Evolutionary conservation across 2,113 vertebrate genomes (phyloP).

Genomic region (Labrus mixtus): DNA sequence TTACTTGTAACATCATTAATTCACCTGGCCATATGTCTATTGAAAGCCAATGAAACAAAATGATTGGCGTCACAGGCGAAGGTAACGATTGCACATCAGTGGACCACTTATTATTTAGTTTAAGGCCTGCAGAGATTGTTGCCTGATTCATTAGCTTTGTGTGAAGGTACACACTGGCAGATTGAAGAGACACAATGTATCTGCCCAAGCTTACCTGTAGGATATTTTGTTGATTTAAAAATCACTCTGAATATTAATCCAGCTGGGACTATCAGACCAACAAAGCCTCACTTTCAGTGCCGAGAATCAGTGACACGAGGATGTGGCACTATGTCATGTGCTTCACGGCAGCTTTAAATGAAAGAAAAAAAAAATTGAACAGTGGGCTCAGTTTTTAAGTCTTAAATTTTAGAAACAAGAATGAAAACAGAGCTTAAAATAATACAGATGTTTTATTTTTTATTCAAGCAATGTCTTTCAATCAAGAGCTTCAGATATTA

Average conservation of each 20-base stretch:
- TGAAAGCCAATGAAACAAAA: conserved; percentile 12
- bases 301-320: neutral
- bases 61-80: conserved; percentile 1
- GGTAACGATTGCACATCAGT: conserved; percentile 17
- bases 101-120: conserved; percentile 19
- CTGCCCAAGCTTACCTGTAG: neutral
- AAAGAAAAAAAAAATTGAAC: too few relatives aligned
- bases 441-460: too few relatives aligned
- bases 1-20: conserved; percentile 8
- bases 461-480: too few relatives aligned
- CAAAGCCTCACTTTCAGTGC: neutral
- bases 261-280: neutral
- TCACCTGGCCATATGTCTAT: conserved; percentile 13
- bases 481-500: too few relatives aligned
- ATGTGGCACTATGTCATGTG: neutral
- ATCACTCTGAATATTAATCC: conserved; percentile 9
- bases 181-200: neutral
- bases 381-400: neutral
- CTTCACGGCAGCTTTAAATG: too few relatives aligned
- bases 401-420: too few relatives aligned
- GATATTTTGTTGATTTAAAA: conserved; percentile 4
- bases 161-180: neutral
- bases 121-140: conserved; percentile 13
- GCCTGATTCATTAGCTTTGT: conserved; percentile 22
- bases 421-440: neutral